Percentiles rank a stretch among this genome's conserved stretches.
Evolutionary conservation across 2,797 vertebrate genomes (phyloP).

Genomic region (Leptodactylus fallax): DNA sequence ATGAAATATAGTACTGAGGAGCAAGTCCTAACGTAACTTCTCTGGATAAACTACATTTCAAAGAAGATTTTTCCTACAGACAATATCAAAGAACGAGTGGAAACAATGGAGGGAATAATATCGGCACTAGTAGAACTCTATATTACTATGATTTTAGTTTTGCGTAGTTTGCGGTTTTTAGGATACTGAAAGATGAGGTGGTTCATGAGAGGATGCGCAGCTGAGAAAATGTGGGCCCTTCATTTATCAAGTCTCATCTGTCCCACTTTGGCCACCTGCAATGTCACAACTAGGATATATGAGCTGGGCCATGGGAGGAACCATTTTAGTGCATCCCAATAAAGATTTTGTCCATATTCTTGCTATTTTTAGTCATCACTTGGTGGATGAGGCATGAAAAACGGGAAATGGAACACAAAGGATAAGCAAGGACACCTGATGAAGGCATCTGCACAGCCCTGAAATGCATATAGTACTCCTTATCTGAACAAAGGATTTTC

Average conservation of each 20-base stretch:
- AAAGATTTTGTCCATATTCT: not conserved
- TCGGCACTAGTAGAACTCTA: not conserved
- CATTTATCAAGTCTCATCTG: slow-evolving; percentile 10
- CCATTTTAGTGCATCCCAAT: not conserved
- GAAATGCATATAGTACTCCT: too few species aligned
- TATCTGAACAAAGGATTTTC: too few species aligned
- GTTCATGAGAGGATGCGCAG: not conserved
- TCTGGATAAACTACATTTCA: too few species aligned
- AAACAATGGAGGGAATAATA: too few species aligned
- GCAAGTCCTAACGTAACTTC: too few species aligned
- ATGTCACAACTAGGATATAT: not conserved
- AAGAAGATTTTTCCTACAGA: too few species aligned
- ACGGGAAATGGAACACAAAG: too few species aligned
- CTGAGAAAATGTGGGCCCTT: not conserved
- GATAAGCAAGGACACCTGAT: too few species aligned
- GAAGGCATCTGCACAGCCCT: too few species aligned
- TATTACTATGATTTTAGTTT: not conserved
- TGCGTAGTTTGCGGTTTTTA: not conserved
- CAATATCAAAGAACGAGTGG: too few species aligned
- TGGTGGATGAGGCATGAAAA: not conserved
- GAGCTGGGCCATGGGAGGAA: not conserved
- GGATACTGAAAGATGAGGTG: not conserved
- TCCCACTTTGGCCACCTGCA: slow-evolving; percentile 7
- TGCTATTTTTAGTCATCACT: not conserved
- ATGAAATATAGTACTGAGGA: too few species aligned